Percentiles rank a stretch among this genome's conserved stretches.
phyloP scores from a whole-genome alignment of 2,113 vertebrate species.

The Todiramphus chloris region DNA sequence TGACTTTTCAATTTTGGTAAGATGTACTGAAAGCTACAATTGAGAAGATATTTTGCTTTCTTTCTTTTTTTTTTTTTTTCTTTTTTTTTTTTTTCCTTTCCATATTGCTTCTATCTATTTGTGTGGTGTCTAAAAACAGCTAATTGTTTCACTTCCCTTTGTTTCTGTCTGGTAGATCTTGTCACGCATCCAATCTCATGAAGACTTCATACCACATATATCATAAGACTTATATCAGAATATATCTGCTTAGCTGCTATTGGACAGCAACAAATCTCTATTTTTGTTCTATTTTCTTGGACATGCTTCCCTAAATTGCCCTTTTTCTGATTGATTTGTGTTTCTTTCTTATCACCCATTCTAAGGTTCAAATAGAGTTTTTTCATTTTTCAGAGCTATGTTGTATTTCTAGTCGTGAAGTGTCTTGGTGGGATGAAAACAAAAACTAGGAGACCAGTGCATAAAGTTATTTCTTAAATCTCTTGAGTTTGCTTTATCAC shows the following conservation, averaged over 20 bases:
- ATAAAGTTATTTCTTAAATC: neutral
- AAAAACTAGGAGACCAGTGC: neutral
- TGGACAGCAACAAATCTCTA: neutral
- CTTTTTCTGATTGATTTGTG: neutral
- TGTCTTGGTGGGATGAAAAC: neutral
- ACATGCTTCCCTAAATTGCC: neutral
- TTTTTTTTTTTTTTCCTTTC: too few relatives aligned
- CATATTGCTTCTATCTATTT: neutral
- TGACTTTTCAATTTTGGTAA: neutral
- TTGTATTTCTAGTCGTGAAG: neutral
- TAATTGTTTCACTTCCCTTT: neutral
- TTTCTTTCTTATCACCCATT: neutral
- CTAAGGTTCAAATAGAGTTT: neutral
- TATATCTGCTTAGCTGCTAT: neutral
- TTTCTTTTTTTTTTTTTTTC: too few relatives aligned
- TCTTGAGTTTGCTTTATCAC: neutral
- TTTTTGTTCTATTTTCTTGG: neutral
- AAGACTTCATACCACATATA: neutral
- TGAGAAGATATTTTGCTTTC: neutral
- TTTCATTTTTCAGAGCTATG: neutral
- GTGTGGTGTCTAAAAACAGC: neutral
- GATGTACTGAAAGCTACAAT: neutral
- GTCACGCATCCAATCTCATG: neutral
- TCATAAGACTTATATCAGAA: neutral
- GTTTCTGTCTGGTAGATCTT: neutral